Conservation (phyloP, 1,140 invertebrate species). For the Drosophila nebulosa region DNA sequence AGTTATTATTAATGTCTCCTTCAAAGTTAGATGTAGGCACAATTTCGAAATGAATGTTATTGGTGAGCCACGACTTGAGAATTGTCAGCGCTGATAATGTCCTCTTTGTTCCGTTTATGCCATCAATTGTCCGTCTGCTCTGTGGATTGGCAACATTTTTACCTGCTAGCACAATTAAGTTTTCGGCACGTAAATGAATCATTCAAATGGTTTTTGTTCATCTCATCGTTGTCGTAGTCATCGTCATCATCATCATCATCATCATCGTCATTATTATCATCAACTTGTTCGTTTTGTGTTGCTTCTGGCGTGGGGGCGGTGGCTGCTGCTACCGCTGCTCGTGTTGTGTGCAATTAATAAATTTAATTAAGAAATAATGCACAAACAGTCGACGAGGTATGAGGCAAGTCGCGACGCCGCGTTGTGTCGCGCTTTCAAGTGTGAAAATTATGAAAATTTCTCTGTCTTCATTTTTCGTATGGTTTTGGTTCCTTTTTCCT, state of each 20-base stretch:
- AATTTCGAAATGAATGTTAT: too few species aligned
- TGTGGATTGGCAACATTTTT: constrained; percentile 11
- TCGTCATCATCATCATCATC: constrained; percentile 3
- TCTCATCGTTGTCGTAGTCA: background rate
- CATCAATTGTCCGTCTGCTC: background rate
- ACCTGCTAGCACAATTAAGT: constrained; percentile 45
- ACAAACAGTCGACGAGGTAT: constrained; percentile 12
- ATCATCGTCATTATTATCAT: background rate
- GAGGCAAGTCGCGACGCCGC: constrained; percentile 24
- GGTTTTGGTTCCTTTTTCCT: background rate
- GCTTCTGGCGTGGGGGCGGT: constrained; percentile 27
- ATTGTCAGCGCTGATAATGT: background rate
- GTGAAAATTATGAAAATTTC: constrained; percentile 77
- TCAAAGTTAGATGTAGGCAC: too few species aligned
- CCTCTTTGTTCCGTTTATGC: constrained; percentile 24
- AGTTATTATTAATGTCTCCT: too few species aligned
- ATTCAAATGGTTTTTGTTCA: constrained; percentile 42
- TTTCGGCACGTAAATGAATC: constrained; percentile 67
- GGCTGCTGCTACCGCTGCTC: constrained; percentile 40
- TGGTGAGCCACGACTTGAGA: constrained; percentile 6
- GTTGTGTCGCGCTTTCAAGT: constrained; percentile 61
- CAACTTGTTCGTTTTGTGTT: constrained; percentile 11
- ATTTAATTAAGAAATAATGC: constrained; percentile 79
- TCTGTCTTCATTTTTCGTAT: constrained; percentile 49
- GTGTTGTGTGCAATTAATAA: constrained; percentile 79